Evolutionary conservation across 2,113 vertebrate genomes (phyloP).

Genomic region (Gallinago media): DNA sequence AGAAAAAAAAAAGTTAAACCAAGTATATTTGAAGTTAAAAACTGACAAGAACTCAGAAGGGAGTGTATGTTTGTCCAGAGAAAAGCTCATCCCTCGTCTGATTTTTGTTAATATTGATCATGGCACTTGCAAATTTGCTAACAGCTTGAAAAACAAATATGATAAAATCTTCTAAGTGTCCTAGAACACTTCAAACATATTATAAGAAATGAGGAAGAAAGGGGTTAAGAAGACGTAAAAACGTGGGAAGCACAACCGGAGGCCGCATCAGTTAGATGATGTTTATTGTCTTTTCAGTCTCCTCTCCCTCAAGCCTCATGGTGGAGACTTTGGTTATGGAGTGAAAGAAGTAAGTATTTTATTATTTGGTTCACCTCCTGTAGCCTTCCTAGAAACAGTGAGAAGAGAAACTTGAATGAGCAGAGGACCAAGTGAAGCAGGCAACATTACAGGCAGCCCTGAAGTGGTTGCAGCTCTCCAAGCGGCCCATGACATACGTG

Average conservation of each 20-base stretch:
- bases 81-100: not conserved
- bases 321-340: not conserved
- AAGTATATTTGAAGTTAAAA: not conserved
- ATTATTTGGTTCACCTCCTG: not conserved
- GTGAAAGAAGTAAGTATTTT: not conserved
- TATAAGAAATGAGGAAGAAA: not conserved
- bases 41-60: not conserved
- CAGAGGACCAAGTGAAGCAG: not conserved
- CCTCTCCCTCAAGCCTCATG: not conserved
- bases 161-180: not conserved
- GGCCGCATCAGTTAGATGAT: not conserved
- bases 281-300: not conserved
- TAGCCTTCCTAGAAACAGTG: not conserved
- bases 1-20: not conserved
- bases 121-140: not conserved
- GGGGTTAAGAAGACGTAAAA: not conserved
- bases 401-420: not conserved
- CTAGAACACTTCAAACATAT: not conserved
- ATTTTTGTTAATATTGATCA: not conserved
- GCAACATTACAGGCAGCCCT: not conserved
- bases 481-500: not conserved
- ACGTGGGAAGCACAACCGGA: not conserved
- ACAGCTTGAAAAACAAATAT: not conserved
- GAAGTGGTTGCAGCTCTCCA: not conserved
- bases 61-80: not conserved